These are phyloP conservation scores for Gibbula magus DNA, from an alignment of 2,888 invertebrate genomes.

Conservation along the genomic window DNA sequence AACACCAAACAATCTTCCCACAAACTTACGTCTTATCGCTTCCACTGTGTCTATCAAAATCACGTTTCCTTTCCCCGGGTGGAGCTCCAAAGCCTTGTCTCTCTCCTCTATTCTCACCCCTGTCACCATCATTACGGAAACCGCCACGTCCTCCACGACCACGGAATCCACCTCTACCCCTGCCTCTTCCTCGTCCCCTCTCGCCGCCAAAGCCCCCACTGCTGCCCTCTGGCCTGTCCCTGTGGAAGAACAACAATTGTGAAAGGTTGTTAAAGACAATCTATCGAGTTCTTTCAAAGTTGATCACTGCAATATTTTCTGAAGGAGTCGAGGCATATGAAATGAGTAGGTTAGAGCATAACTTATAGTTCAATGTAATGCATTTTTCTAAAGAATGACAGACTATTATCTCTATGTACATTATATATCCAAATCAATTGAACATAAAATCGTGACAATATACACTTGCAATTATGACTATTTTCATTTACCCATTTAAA, in stretches of 20 bases:
- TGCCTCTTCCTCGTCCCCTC: slow-evolving; percentile 35
- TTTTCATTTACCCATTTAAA: too few relatives aligned
- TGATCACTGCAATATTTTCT: too few relatives aligned
- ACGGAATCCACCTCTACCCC: slow-evolving; percentile 46
- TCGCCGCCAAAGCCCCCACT: slow-evolving; percentile 48
- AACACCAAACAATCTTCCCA: not conserved
- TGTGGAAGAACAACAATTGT: slow-evolving; percentile 4
- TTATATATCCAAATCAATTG: too few relatives aligned
- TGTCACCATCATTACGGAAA: slow-evolving; percentile 47
- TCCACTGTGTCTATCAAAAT: slow-evolving; percentile 95
- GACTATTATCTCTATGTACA: too few relatives aligned
- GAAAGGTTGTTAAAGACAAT: not conserved
- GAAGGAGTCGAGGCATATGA: too few relatives aligned
- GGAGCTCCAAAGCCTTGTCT: slow-evolving; percentile 77
- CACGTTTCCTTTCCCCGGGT: slow-evolving; percentile 86
- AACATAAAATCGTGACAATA: too few relatives aligned
- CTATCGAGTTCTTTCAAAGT: too few relatives aligned
- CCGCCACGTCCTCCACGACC: slow-evolving; percentile 55
- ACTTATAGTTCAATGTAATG: too few relatives aligned
- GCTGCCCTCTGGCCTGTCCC: slow-evolving; percentile 49
- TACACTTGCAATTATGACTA: too few relatives aligned
- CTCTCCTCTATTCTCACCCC: slow-evolving; percentile 54
- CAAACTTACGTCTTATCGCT: slow-evolving; percentile 89
- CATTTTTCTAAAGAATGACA: too few relatives aligned
- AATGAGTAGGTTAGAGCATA: too few relatives aligned